These are phyloP conservation scores for Ornithoptera alexandrae DNA, from an alignment of 2,888 invertebrate species.

Conservation along the genomic window DNA sequence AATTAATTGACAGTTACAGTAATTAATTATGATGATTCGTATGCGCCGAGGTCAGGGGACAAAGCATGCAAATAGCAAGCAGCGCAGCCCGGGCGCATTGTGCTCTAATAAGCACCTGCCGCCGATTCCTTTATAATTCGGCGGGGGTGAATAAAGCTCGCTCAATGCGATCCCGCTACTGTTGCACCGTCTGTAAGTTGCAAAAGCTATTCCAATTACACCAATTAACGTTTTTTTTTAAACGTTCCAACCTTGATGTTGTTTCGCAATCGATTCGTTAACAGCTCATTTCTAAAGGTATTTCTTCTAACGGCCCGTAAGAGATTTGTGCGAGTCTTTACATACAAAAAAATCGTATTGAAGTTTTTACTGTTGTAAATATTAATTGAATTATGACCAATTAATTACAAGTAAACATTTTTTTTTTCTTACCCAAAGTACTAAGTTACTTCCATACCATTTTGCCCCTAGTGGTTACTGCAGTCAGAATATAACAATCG, in stretches of 20 bases:
- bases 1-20: slow-evolving; percentile 43
- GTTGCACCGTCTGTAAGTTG: slow-evolving; percentile 1
- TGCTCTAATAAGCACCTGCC: slow-evolving; percentile 26
- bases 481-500: no score
- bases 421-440: no score
- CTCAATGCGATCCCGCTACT: slow-evolving; percentile 17
- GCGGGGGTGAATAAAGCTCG: slow-evolving; percentile 5
- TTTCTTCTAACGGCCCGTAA: no score
- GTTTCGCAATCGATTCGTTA: background rate
- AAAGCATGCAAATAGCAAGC: slow-evolving; percentile 35
- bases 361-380: no score
- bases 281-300: no score
- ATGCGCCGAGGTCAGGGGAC: slow-evolving; percentile 31
- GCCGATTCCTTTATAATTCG: slow-evolving; percentile 23
- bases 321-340: no score
- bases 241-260: background rate
- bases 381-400: no score
- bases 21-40: slow-evolving; percentile 43
- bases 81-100: slow-evolving; percentile 15
- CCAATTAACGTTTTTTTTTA: slow-evolving; percentile 6
- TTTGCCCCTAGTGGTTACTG: no score
- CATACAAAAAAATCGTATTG: no score
- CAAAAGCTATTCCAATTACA: slow-evolving; percentile 16
- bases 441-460: no score
- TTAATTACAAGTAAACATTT: no score